These are phyloP conservation scores for Agapornis canus DNA, from an alignment of 2,797 vertebrate genomes.

Conservation along the genomic window DNA sequence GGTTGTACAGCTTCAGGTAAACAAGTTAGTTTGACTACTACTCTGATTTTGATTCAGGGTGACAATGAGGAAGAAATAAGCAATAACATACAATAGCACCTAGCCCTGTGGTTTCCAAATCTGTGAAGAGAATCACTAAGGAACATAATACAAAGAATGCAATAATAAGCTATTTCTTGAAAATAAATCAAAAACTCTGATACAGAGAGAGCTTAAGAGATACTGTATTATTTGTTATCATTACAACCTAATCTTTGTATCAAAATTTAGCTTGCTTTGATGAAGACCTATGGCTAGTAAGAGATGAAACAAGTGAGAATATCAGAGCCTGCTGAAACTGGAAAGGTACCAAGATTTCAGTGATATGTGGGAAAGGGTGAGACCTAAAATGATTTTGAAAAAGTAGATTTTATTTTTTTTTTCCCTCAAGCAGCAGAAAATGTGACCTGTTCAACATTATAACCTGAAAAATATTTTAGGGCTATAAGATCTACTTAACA, in stretches of 20 bases:
- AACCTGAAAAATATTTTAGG: neutral
- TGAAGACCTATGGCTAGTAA: neutral
- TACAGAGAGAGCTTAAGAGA: neutral
- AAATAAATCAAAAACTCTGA: neutral
- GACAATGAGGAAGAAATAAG: neutral
- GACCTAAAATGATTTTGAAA: neutral
- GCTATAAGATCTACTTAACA: neutral
- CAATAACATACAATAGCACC: neutral
- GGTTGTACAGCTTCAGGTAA: neutral
- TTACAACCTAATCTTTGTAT: neutral
- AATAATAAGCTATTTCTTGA: neutral
- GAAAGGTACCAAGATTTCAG: neutral
- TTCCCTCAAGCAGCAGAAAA: neutral
- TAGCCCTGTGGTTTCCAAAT: neutral
- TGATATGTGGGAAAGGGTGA: neutral
- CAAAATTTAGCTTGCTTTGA: neutral
- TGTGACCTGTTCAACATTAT: neutral
- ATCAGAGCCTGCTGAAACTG: neutral
- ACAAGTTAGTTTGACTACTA: neutral
- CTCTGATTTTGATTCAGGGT: neutral
- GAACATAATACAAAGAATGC: neutral
- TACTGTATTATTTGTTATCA: neutral
- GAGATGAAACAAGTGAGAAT: neutral
- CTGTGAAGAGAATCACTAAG: neutral
- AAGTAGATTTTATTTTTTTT: neutral